phyloP scores from a whole-genome alignment of 2,888 invertebrate species.

The Drosophila vallismaia region DNA sequence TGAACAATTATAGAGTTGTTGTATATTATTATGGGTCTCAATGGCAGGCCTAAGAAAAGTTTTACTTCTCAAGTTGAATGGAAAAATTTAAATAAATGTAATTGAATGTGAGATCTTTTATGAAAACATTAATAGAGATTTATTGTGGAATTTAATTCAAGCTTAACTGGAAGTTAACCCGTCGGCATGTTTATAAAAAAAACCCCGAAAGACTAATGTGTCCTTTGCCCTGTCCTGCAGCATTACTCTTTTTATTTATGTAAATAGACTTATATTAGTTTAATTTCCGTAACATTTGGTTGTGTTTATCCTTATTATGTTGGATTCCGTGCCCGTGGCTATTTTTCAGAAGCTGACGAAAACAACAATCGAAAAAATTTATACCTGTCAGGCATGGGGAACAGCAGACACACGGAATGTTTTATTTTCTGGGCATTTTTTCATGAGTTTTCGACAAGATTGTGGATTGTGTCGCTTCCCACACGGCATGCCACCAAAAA shows the following conservation, averaged over 20 bases:
- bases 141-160: not conserved
- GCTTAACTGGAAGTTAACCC: not conserved
- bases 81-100: slow-evolving; percentile 2
- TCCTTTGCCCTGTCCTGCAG: too few relatives aligned
- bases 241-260: not conserved
- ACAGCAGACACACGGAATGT: slow-evolving; percentile 32
- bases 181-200: not conserved
- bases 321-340: not conserved
- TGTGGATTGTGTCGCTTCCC: slow-evolving; percentile 19
- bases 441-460: slow-evolving; percentile 9
- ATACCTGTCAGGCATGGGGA: slow-evolving; percentile 37
- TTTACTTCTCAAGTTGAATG: not conserved
- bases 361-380: slow-evolving; percentile 44
- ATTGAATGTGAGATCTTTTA: slow-evolving; percentile 1
- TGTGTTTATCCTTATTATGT: slow-evolving; percentile 21
- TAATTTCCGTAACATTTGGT: not conserved
- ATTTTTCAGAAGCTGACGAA: slow-evolving; percentile 29
- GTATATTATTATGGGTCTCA: not conserved
- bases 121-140: slow-evolving; percentile 2
- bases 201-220: too few relatives aligned
- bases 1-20: slow-evolving; percentile 1
- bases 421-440: slow-evolving; percentile 29
- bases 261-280: slow-evolving; percentile 16
- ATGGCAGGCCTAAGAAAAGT: not conserved
- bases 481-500: slow-evolving; percentile 33